Evolutionary conservation across 2,113 vertebrate species (phyloP).

Genomic region (Daubentonia madagascariensis): DNA sequence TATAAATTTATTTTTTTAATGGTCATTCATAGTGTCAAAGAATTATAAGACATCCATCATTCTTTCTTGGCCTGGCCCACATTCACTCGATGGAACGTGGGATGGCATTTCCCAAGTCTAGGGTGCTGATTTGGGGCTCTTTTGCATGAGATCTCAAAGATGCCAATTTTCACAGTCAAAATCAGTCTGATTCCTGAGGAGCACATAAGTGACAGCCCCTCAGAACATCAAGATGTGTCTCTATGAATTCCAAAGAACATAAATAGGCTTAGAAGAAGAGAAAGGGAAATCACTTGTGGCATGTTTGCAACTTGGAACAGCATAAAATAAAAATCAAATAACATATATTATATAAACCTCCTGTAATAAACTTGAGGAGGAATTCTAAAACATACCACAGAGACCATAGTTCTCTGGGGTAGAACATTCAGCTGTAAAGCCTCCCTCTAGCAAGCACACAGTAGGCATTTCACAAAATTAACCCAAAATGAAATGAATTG

Average conservation of each 20-base stretch:
- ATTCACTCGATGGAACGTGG: neutral
- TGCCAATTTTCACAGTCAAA: neutral
- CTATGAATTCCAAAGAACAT: conserved; percentile 43
- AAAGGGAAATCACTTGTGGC: conserved; percentile 31
- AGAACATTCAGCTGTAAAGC: neutral
- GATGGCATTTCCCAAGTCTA: neutral
- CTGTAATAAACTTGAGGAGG: neutral
- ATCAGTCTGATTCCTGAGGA: neutral
- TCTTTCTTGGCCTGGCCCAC: neutral
- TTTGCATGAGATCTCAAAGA: neutral
- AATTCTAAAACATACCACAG: neutral
- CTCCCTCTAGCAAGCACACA: neutral
- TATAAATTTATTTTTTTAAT: neutral
- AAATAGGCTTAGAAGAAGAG: conserved; percentile 16
- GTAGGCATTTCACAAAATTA: neutral
- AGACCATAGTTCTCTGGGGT: neutral
- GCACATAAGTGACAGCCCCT: neutral
- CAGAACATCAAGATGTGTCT: neutral
- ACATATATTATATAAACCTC: neutral
- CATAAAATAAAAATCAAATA: conserved; percentile 54
- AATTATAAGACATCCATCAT: neutral
- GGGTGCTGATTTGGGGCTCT: neutral
- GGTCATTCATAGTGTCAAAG: neutral
- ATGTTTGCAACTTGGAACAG: conserved; percentile 39
- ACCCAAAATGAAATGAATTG: neutral